Conservation (phyloP, 1,140 invertebrate genomes). For the Palaemon carinicauda region DNA sequence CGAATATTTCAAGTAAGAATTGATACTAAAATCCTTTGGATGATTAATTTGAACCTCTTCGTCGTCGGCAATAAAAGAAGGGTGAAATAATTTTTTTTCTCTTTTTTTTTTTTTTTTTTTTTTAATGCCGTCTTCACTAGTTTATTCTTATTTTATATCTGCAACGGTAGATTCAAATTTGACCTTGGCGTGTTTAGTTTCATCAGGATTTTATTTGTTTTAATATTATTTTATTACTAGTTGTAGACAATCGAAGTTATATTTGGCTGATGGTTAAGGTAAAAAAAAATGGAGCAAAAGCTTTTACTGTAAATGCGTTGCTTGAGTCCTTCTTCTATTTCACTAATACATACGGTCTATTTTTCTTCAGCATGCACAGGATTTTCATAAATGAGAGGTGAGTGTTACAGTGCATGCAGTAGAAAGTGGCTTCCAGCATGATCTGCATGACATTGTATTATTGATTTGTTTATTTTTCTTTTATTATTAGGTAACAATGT, state of each 20-base stretch:
- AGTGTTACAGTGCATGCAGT: slow-evolving; percentile 43
- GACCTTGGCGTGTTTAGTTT: background rate
- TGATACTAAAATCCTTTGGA: too few relatives aligned
- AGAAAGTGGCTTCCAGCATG: background rate
- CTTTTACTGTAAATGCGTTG: slow-evolving; percentile 2
- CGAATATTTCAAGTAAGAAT: too few relatives aligned
- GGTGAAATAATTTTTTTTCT: too few relatives aligned
- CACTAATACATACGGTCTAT: slow-evolving; percentile 54
- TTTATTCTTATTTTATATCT: too few relatives aligned
- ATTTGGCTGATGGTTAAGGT: background rate
- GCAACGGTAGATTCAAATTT: too few relatives aligned
- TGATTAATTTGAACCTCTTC: too few relatives aligned
- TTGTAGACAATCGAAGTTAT: background rate
- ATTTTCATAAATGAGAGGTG: slow-evolving; percentile 55
- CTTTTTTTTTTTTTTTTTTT: too few relatives aligned
- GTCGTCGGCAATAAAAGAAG: too few relatives aligned
- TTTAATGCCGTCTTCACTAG: too few relatives aligned
- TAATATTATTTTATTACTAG: background rate
- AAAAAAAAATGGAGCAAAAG: slow-evolving; percentile 10
- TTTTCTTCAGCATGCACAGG: slow-evolving; percentile 56
- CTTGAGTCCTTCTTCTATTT: slow-evolving; percentile 28
- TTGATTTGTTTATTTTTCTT: background rate
- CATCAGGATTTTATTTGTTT: background rate
- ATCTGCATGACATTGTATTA: slow-evolving; percentile 10
- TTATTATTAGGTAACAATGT: background rate